Evolutionary conservation across 35 echinoderm and acorn worm species (phyloP), one percentile per base, ranked within the genome.

Genomic region (Diadema setosum): DNA sequence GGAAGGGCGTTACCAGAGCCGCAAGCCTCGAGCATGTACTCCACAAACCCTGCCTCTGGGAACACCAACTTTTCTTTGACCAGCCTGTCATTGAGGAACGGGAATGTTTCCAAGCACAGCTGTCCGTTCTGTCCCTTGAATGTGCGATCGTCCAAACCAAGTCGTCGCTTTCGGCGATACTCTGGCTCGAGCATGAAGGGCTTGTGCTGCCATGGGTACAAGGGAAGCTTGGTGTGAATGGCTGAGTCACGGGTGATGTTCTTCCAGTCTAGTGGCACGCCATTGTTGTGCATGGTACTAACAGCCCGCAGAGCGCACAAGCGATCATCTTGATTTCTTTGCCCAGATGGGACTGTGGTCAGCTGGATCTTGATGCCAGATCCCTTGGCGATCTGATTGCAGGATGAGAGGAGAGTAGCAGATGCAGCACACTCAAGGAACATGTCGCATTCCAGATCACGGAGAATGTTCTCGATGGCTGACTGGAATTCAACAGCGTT

Each of bases 201-300:
- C 46, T 85, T 69, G 34, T 89, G 92, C 70, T 98, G 89, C 92
- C 92, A 98, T n/a, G 93, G 96, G 61, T 98, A 94, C 42, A 63
- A 67, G 3, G 96, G 96, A 25, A 98, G 36, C 24, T 81, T 58
- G 4, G 88, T 81, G 80, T 89, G 94, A 2, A 17, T 23, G 18
- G 91, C 91, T 11, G 59, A 6, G 42, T 91, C 42, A 14, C 50
- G 60, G 48, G 95, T 91, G 34, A 98, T 64, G n/a, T 91, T 88
- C 15, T 32, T 43, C 95, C 95, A 98, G 70, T 94, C 91, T 40
- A 98, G 45, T 11, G 74, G 45, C 18, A 91, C 43, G 35, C 92
- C 93, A 36, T 50, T 82, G 15, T 49, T 80, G 84, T 94, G 83
- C 45, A 98, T 59, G 46, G 39, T 74, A 33, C 64, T 67, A 17